Conservation (phyloP, 1,140 invertebrate species). For the Agrilus planipennis region DNA sequence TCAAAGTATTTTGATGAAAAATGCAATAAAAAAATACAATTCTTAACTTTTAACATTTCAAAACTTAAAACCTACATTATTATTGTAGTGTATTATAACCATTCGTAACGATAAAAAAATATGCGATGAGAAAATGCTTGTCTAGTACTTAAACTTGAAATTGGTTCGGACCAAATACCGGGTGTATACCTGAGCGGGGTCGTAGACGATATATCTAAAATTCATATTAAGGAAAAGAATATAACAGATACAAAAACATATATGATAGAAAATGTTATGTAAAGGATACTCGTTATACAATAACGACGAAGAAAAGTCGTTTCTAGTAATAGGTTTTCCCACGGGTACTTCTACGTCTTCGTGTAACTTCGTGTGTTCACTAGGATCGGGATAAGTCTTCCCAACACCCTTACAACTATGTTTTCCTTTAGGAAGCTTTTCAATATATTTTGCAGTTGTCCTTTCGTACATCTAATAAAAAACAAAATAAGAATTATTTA, state of each 20-base stretch:
- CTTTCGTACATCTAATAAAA: slow-evolving; percentile 52
- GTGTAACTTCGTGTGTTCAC: slow-evolving; percentile 25
- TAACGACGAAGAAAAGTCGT: slow-evolving; percentile 39
- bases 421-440: slow-evolving; percentile 63
- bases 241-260: background rate
- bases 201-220: slow-evolving; percentile 75
- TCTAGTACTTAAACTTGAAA: slow-evolving; percentile 56
- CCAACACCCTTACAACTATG: slow-evolving; percentile 75
- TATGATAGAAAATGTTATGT: slow-evolving; percentile 4
- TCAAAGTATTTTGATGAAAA: too few species aligned
- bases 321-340: slow-evolving; percentile 40
- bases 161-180: slow-evolving; percentile 68
- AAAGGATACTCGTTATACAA: slow-evolving; percentile 79
- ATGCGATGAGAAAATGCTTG: too few species aligned
- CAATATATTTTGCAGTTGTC: slow-evolving; percentile 55
- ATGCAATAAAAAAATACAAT: too few species aligned
- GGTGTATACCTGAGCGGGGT: slow-evolving; percentile 76
- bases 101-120: background rate
- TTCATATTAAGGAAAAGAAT: too few species aligned
- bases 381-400: slow-evolving; percentile 58
- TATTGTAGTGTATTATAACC: background rate
- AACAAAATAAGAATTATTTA: too few species aligned
- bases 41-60: too few species aligned
- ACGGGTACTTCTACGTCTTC: slow-evolving; percentile 65
- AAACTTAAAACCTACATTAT: background rate